Percentiles rank a stretch among this genome's conserved stretches.
These are phyloP conservation scores for Thinocorus orbignyianus DNA, from an alignment of 2,113 vertebrate genomes.

Conservation along the genomic window DNA sequence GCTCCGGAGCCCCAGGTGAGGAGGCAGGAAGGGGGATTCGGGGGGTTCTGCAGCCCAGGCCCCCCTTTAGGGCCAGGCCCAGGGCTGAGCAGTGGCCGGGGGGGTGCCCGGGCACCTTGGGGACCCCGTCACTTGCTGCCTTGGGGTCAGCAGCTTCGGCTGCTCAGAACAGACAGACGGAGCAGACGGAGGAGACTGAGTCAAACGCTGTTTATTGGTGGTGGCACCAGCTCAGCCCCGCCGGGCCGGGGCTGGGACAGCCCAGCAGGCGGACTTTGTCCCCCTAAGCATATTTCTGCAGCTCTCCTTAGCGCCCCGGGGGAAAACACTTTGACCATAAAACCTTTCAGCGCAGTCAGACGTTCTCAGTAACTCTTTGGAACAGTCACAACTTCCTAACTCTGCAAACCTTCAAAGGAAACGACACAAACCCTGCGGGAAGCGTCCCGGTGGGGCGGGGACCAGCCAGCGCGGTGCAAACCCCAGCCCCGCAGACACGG, in stretches of 20 bases:
- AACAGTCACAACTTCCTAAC: background rate
- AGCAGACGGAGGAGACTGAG: background rate
- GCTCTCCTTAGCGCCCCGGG: background rate
- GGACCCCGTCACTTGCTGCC: background rate
- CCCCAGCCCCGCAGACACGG: background rate
- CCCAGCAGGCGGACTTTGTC: background rate
- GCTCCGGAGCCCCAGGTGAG: background rate
- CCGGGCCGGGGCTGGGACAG: background rate
- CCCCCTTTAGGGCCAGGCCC: rapidly evolving
- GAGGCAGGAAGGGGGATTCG: rapidly evolving
- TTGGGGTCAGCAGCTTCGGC: background rate
- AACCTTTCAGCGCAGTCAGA: background rate
- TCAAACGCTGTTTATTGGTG: background rate
- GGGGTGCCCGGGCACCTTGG: rapidly evolving
- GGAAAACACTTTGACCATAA: background rate
- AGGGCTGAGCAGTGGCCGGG: rapidly evolving
- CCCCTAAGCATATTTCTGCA: background rate
- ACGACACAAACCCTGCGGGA: background rate
- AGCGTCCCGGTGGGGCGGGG: rapidly evolving
- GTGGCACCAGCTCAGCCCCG: background rate
- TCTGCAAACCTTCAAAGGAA: background rate
- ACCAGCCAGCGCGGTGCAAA: rapidly evolving
- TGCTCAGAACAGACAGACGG: background rate
- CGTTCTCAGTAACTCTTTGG: background rate
- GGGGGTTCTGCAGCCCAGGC: background rate